Conservation (phyloP, 2,113 vertebrate species). For the Indicator maculatus region DNA sequence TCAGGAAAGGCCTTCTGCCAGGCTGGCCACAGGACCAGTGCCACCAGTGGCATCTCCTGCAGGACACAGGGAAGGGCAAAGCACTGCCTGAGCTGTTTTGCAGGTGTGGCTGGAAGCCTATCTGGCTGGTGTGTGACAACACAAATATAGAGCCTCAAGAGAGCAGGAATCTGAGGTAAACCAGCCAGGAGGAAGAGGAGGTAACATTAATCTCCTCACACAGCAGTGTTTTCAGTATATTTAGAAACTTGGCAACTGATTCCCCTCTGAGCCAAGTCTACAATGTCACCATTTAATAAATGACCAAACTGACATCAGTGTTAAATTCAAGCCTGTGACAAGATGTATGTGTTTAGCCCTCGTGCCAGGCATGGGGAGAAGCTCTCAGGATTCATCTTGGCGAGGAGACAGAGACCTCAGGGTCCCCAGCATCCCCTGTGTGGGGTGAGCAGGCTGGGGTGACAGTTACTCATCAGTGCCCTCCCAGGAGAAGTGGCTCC, state of each 20-base stretch:
- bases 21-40: neutral
- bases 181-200: constrained; percentile 15
- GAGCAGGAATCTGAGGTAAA: neutral
- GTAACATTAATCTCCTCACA: constrained; percentile 12
- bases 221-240: neutral
- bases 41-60: neutral
- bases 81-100: neutral
- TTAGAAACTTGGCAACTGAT: constrained; percentile 26
- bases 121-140: neutral
- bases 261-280: neutral
- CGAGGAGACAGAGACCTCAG: neutral
- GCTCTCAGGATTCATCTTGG: neutral
- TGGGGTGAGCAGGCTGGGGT: neutral
- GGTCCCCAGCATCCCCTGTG: neutral
- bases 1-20: neutral
- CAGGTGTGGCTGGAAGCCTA: neutral
- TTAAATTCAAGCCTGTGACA: neutral
- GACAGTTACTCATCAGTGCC: neutral
- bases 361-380: neutral
- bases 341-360: neutral
- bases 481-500: neutral
- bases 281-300: neutral
- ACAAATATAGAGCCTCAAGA: rapidly evolving
- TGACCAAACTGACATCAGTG: neutral
- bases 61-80: neutral